Conservation (phyloP, 2,113 vertebrate species). For the Lepisosteus oculatus region DNA sequence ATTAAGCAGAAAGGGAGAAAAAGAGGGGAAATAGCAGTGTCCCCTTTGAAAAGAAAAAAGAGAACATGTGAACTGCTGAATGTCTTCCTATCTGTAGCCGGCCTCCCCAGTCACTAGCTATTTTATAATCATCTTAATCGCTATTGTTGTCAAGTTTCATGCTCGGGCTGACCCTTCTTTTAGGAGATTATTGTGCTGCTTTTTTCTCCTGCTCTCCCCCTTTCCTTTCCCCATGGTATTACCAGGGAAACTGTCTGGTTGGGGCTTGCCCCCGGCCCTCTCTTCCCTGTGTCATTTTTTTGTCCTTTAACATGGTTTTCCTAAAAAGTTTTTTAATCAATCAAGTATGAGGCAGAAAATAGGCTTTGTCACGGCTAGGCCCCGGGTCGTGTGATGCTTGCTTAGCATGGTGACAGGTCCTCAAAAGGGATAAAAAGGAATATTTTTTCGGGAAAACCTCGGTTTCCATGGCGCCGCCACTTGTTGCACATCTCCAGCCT, state of each 20-base stretch:
- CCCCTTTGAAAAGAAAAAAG: neutral
- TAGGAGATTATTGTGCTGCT: constrained; percentile 59
- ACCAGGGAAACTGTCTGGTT: constrained; percentile 59
- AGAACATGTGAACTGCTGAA: constrained; percentile 18
- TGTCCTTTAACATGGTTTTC: constrained; percentile 96
- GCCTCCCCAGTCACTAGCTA: constrained; percentile 42
- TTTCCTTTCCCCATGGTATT: constrained; percentile 61
- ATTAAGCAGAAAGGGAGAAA: neutral
- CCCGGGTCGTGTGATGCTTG: constrained; percentile 88
- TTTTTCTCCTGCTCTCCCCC: constrained; percentile 46
- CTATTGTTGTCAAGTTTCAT: constrained; percentile 76
- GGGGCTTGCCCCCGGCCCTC: constrained; percentile 59
- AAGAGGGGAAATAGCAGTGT: neutral
- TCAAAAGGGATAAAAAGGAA: constrained; percentile 85
- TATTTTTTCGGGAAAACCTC: constrained; percentile 83
- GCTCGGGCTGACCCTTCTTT: constrained; percentile 76
- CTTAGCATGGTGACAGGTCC: constrained; percentile 90
- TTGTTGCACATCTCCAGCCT: constrained; percentile 79
- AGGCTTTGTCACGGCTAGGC: constrained; percentile 96
- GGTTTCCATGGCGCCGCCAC: constrained; percentile 92
- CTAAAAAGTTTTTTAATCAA: constrained; percentile 99
- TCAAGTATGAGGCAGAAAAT: constrained; percentile 99
- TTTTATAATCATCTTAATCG: constrained; percentile 73
- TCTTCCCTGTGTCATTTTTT: constrained; percentile 67
- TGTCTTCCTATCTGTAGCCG: constrained; percentile 31